A percentile compares a stretch with the other conserved stretches of the same genome.
Evolutionary conservation across 2,797 vertebrate genomes (phyloP).

Genomic region (Astyanax mexicanus): DNA sequence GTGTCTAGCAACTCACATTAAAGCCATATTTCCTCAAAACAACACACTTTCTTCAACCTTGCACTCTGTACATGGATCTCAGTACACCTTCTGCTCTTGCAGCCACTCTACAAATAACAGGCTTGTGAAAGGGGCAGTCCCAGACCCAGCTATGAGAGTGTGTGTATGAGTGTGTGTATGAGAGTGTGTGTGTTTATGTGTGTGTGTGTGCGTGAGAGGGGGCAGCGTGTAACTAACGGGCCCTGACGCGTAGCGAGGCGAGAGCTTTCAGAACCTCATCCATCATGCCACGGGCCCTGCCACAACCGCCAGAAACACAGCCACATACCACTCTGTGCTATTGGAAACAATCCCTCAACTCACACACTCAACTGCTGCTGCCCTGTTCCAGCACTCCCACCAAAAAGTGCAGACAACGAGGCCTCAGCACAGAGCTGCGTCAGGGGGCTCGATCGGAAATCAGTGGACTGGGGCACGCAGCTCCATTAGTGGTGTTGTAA

Average conservation of each 20-base stretch:
- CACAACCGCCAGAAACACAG: slow-evolving; percentile 49
- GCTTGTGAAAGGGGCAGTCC: slow-evolving; percentile 36
- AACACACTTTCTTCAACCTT: not conserved
- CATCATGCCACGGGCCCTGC: slow-evolving; percentile 45
- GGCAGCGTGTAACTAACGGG: slow-evolving; percentile 24
- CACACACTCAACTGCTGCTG: slow-evolving; percentile 28
- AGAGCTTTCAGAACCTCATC: slow-evolving; percentile 61
- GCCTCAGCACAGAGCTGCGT: not conserved
- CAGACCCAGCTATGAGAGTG: slow-evolving; percentile 31
- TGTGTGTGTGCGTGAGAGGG: slow-evolving; percentile 3
- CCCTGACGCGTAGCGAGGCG: slow-evolving; percentile 34
- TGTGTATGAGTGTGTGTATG: no score
- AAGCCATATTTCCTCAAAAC: no score
- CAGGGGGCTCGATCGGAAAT: slow-evolving; percentile 10
- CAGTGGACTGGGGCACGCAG: slow-evolving; percentile 6
- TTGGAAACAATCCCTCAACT: slow-evolving; percentile 53
- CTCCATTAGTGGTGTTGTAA: slow-evolving; percentile 1
- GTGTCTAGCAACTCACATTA: no score
- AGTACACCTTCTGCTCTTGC: not conserved
- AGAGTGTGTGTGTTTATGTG: slow-evolving; percentile 2
- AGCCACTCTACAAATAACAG: slow-evolving; percentile 44
- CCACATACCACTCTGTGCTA: slow-evolving; percentile 38
- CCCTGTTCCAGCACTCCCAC: slow-evolving; percentile 18
- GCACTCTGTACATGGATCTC: slow-evolving; percentile 2
- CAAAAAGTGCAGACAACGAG: slow-evolving; percentile 18